Base-by-base conservation (phyloP, 1,140 invertebrate genomes). In the Coptotermes formosanus region DNA sequence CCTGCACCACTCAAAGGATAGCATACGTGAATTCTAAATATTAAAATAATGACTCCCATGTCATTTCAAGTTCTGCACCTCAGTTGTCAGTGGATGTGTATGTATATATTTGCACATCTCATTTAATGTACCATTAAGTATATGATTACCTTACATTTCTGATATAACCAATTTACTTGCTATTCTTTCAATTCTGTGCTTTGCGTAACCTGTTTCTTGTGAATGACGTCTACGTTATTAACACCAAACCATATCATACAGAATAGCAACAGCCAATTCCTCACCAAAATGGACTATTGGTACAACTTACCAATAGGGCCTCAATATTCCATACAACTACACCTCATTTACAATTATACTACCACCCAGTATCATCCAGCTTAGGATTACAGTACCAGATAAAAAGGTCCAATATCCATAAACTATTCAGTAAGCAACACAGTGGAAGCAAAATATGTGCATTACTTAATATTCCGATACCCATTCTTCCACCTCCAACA, bases 361-460 rank as follows among this genome's bases (percentile, higher is more conserved):
- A 21, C 14, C 19, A 55, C 52, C 52, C 19, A 55, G 3, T 55
- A 55, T 30, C 64, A 75, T 75, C 64, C 25, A 8, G 30, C 64
- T 75, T 75, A 25, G 64, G 64, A 25, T 75, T 16, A 30, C 21
- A 30, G n/a, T 75, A 75, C n/a, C n/a, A 25, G n/a, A 30, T 16
- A 30, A 12, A n/a, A 55, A 55, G 14, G 52, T 19, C 19, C 1
- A 19, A 55, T 19, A 16, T 55, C 52, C 52, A 55, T 55, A 19
- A 21, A 55, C 1, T 55, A 55, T 55, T 19, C 52, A 91, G 90
- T 91, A 91, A 30, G 64, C 64, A 75, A 30, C 25, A 75, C 64
- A 75, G 64, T 75, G 64, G 64, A 75, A 75, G 64, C n/a, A 75
- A 75, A 75, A 75, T 75, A 75, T 30, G 64, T 75, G 64, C 64